Evolutionary conservation across 2,888 invertebrate genomes (phyloP).

Genomic region (Pseudanteris insignis): DNA sequence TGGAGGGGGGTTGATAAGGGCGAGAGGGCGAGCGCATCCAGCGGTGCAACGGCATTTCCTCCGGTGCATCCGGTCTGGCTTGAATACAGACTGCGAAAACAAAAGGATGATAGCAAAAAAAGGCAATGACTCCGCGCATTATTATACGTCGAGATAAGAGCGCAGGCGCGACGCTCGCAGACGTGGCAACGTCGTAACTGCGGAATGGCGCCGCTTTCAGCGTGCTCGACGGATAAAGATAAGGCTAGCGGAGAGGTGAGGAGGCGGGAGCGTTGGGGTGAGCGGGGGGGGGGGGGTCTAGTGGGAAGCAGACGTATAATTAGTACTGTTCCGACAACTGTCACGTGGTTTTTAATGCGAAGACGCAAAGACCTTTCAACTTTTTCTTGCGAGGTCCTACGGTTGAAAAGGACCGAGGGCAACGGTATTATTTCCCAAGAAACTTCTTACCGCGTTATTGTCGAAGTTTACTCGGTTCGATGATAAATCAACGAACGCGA

Average conservation of each 20-base stretch:
- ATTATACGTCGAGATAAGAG: constrained; percentile 49
- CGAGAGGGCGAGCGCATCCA: constrained; percentile 24
- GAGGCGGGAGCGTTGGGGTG: not conserved
- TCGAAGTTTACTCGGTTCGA: constrained; percentile 25
- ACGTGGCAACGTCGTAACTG: constrained; percentile 27
- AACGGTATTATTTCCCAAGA: constrained; percentile 39
- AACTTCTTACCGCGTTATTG: constrained; percentile 39
- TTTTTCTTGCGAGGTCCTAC: constrained; percentile 23
- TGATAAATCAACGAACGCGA: constrained; percentile 22
- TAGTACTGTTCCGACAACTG: constrained; percentile 48
- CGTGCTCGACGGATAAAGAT: constrained; percentile 1
- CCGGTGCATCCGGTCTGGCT: constrained; percentile 30
- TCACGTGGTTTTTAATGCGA: constrained; percentile 43
- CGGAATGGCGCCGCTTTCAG: constrained; percentile 26
- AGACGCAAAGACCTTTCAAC: constrained; percentile 43
- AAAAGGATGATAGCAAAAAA: constrained; percentile 56
- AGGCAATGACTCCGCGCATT: constrained; percentile 50
- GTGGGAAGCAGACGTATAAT: constrained; percentile 52
- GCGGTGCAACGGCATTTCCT: constrained; percentile 21
- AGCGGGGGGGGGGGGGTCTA: constrained; percentile 6
- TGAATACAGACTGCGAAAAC: constrained; percentile 47
- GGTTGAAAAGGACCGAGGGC: constrained; percentile 25
- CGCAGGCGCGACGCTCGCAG: constrained; percentile 1
- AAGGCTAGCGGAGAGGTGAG: too few species aligned
- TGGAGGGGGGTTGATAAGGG: too few species aligned